Evolutionary conservation across 2,888 invertebrate species (phyloP).

Genomic region (Dolichopus griseipennis): DNA sequence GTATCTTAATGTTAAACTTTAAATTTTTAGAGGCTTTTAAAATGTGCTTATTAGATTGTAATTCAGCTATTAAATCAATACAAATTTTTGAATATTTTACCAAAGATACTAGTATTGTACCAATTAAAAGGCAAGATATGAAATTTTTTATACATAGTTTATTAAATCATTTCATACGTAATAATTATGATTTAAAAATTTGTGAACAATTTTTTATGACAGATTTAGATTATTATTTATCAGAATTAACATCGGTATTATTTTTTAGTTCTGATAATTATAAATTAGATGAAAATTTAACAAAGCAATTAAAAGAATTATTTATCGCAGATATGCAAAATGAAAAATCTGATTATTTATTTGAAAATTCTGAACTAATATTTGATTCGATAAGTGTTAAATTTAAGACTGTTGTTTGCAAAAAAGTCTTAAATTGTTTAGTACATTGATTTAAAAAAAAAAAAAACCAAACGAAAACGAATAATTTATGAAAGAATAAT

Average conservation of each 20-base stretch:
- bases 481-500: too few relatives aligned
- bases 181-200: conserved; percentile 36
- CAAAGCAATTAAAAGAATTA: conserved; percentile 19
- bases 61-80: conserved; percentile 33
- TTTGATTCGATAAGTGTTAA: conserved; percentile 41
- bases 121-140: conserved; percentile 39
- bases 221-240: conserved; percentile 41
- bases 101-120: conserved; percentile 43
- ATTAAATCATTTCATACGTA: conserved; percentile 37
- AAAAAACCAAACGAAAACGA: too few relatives aligned
- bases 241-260: conserved; percentile 41
- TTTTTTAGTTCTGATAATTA: conserved; percentile 35
- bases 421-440: conserved; percentile 35
- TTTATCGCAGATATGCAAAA: conserved; percentile 14
- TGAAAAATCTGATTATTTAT: conserved; percentile 24
- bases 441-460: not conserved
- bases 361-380: conserved; percentile 40
- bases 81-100: conserved; percentile 44
- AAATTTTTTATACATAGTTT: conserved; percentile 42
- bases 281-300: conserved; percentile 27
- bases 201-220: conserved; percentile 40
- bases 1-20: conserved; percentile 42
- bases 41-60: conserved; percentile 36
- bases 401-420: conserved; percentile 42
- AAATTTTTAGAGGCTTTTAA: conserved; percentile 41